Evolutionary conservation across 92 coral and sea anemone species (phyloP).

Genomic region (Bergia puertoricense): DNA sequence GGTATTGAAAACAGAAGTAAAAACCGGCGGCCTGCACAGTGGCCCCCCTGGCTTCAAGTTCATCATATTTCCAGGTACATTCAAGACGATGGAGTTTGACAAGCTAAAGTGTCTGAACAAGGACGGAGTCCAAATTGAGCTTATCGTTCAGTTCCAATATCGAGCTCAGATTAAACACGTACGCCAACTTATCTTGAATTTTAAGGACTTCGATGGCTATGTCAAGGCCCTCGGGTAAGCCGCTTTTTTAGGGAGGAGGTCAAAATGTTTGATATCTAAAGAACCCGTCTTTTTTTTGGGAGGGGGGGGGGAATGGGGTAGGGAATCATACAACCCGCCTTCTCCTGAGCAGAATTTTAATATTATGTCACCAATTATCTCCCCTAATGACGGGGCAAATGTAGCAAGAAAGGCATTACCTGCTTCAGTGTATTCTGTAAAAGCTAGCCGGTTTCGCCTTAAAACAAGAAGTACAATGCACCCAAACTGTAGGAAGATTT

Average conservation of each 20-base stretch:
- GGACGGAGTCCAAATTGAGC: constrained; percentile 31
- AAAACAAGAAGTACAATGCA: too few species aligned
- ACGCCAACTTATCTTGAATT: constrained; percentile 5
- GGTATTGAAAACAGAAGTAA: constrained; percentile 3
- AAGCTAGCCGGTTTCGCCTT: too few species aligned
- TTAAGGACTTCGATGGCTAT: constrained; percentile 17
- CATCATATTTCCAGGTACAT: constrained; percentile 29
- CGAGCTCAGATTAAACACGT: constrained; percentile 25
- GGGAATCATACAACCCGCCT: too few species aligned
- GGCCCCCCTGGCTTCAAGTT: constrained; percentile 44
- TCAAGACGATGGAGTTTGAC: constrained; percentile 29
- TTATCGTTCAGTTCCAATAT: constrained; percentile 33
- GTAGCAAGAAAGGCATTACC: too few species aligned
- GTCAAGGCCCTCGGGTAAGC: constrained; percentile 37
- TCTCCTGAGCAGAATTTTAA: too few species aligned
- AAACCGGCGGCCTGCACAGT: constrained; percentile 34
- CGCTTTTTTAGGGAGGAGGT: neutral
- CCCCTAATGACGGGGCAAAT: too few species aligned
- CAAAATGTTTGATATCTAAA: too few species aligned
- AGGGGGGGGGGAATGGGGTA: too few species aligned
- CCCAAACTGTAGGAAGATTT: too few species aligned
- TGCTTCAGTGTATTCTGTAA: too few species aligned
- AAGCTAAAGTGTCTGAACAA: constrained; percentile 19
- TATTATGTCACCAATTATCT: too few species aligned
- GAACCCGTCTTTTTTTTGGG: too few species aligned